Evolutionary conservation across 2,888 invertebrate genomes (phyloP).

Genomic region (Hydropsyche betteni): DNA sequence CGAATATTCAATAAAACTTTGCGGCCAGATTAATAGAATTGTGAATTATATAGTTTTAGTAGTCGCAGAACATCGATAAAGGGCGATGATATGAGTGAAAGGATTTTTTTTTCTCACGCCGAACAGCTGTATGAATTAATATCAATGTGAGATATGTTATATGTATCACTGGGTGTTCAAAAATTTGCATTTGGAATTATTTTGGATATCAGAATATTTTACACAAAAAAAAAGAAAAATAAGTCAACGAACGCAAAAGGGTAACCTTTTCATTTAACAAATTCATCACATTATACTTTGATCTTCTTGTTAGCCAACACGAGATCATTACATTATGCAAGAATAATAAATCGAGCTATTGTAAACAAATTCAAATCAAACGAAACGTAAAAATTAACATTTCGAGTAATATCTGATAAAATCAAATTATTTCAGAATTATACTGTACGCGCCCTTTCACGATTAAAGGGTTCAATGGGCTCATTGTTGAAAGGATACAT

Average conservation of each 20-base stretch:
- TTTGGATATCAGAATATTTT: too few relatives aligned
- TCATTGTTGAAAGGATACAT: constrained; percentile 40
- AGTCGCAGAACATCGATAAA: neutral
- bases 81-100: constrained; percentile 18
- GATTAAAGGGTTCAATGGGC: constrained; percentile 48
- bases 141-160: neutral
- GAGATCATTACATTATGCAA: too few relatives aligned
- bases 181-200: too few relatives aligned
- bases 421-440: constrained; percentile 20
- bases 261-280: too few relatives aligned
- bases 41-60: too few relatives aligned
- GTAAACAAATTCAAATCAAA: constrained; percentile 31
- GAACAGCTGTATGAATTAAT: constrained; percentile 33
- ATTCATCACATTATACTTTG: too few relatives aligned
- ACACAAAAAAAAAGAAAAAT: too few relatives aligned
- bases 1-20: too few relatives aligned
- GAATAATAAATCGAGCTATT: neutral
- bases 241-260: too few relatives aligned
- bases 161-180: too few relatives aligned
- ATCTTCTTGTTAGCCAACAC: too few relatives aligned
- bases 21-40: too few relatives aligned
- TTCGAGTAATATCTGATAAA: neutral
- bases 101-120: constrained; percentile 31
- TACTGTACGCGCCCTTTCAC: neutral
- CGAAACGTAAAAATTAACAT: neutral